Evolutionary conservation across 2,888 invertebrate genomes (phyloP).

Genomic region (Salticus scenicus): DNA sequence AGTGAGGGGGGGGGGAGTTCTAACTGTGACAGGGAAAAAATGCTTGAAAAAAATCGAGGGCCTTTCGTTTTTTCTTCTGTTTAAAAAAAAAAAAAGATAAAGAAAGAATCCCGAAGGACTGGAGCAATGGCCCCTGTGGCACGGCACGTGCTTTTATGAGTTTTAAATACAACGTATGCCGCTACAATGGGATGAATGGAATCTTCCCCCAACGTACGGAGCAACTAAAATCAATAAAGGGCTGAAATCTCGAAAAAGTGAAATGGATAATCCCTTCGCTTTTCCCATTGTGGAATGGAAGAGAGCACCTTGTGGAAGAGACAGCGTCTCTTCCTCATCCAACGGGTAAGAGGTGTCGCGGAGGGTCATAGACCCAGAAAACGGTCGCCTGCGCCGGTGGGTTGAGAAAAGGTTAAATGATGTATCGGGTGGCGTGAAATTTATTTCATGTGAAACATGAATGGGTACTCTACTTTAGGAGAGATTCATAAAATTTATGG

Average conservation of each 20-base stretch:
- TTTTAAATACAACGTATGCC: constrained; percentile 60
- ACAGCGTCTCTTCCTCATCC: neutral
- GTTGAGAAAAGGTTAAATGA: neutral
- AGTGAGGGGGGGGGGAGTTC: constrained; percentile 13
- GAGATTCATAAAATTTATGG: too few species aligned
- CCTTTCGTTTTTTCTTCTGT: constrained; percentile 17
- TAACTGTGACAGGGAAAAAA: neutral
- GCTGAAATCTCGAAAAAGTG: constrained; percentile 40
- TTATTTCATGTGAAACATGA: too few species aligned
- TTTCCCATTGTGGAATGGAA: neutral
- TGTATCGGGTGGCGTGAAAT: too few species aligned
- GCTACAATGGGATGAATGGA: constrained; percentile 23
- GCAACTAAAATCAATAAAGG: constrained; percentile 62
- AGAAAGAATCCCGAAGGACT: constrained; percentile 23
- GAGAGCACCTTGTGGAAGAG: neutral
- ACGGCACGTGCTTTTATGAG: constrained; percentile 59
- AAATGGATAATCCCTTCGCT: neutral
- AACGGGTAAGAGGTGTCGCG: neutral
- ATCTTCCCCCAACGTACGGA: constrained; percentile 35
- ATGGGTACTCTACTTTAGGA: too few species aligned
- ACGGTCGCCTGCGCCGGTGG: neutral
- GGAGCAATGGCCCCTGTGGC: constrained; percentile 54
- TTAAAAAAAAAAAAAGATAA: neutral
- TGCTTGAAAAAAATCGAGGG: constrained; percentile 14
- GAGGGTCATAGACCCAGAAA: constrained; percentile 24